Percentiles rank a stretch among this genome's conserved stretches.
Evolutionary conservation across 2,888 invertebrate genomes (phyloP).

Genomic region (Noctua comes): DNA sequence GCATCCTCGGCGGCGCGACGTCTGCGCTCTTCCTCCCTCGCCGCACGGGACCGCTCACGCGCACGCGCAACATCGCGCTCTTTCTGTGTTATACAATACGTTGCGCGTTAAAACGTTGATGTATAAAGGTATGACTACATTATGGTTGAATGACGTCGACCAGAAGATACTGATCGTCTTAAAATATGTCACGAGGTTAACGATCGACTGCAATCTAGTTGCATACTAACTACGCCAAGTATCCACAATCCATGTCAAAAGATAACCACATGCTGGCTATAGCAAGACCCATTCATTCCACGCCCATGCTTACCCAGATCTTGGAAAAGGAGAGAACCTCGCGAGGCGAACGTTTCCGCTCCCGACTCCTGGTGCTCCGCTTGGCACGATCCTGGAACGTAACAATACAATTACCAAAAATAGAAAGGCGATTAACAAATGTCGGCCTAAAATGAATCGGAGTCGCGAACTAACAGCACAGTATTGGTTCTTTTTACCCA

Average conservation of each 20-base stretch:
- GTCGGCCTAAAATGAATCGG: neutral
- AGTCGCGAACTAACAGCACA: neutral
- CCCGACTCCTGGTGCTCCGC: slow-evolving; percentile 85
- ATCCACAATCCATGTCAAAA: neutral
- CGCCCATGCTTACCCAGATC: slow-evolving; percentile 91
- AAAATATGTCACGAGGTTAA: neutral
- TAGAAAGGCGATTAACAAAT: neutral
- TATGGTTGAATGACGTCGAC: neutral
- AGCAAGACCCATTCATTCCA: neutral
- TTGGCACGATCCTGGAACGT: slow-evolving; percentile 73
- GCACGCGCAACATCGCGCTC: slow-evolving; percentile 93
- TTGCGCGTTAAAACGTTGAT: neutral
- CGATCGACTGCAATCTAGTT: neutral
- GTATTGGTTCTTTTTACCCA: neutral
- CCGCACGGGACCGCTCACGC: slow-evolving; percentile 94
- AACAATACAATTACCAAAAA: neutral
- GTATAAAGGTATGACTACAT: neutral
- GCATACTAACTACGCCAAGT: neutral
- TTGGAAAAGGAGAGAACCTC: slow-evolving; percentile 95
- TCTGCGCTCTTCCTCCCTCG: slow-evolving; percentile 95
- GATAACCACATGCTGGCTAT: slow-evolving; percentile 11
- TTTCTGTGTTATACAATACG: slow-evolving; percentile 84
- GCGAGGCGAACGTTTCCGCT: slow-evolving; percentile 89
- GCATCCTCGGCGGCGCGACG: slow-evolving; percentile 94
- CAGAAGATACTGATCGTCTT: neutral